These are phyloP conservation scores for Drosophila gaucha DNA, from an alignment of 2,888 invertebrate species.

Conservation along the genomic window DNA sequence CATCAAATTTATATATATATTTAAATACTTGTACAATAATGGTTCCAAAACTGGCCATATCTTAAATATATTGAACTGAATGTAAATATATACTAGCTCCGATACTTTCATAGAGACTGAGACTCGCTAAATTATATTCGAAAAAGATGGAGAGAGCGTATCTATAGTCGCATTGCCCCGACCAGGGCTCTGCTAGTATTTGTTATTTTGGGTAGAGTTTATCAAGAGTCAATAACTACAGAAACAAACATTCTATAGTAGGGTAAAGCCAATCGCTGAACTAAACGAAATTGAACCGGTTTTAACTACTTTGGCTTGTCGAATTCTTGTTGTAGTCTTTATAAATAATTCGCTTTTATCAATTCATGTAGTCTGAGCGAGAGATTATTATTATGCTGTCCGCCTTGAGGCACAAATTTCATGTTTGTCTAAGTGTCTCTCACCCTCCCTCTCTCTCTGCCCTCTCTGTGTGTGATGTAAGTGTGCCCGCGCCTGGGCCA, in stretches of 20 bases:
- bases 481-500: too few relatives aligned
- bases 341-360: conserved; percentile 37
- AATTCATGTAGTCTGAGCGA: conserved; percentile 20
- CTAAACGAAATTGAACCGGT: conserved; percentile 36
- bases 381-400: conserved; percentile 42
- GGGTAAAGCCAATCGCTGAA: conserved; percentile 7
- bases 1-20: too few relatives aligned
- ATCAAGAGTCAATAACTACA: conserved; percentile 5
- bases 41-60: too few relatives aligned
- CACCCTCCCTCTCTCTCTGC: not conserved
- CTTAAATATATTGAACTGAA: too few relatives aligned
- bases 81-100: too few relatives aligned
- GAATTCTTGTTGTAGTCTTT: conserved; percentile 28
- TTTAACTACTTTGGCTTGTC: conserved; percentile 35
- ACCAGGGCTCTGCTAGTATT: not conserved
- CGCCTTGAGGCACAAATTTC: conserved; percentile 27
- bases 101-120: not conserved
- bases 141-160: not conserved
- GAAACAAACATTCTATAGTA: not conserved
- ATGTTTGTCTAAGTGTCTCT: conserved; percentile 10
- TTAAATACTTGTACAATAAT: too few relatives aligned
- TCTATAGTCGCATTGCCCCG: not conserved
- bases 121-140: not conserved
- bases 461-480: not conserved
- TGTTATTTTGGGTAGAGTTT: not conserved